phyloP scores from a whole-genome alignment of 2,797 vertebrate species.

The Parotocinclus haroldoi region DNA sequence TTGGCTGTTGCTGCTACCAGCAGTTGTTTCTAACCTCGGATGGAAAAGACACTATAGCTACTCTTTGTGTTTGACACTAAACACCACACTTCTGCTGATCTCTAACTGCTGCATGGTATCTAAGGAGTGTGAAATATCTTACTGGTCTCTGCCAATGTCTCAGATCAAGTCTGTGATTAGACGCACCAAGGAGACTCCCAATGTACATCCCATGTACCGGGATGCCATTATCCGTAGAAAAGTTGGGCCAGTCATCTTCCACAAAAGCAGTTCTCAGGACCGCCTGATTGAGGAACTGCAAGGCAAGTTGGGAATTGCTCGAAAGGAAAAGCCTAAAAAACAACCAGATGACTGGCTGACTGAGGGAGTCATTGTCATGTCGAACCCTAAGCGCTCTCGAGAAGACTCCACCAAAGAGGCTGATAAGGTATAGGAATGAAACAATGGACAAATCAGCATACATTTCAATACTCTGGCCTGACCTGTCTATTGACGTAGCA shows the following conservation, averaged over 20 bases:
- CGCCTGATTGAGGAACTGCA: constrained; percentile 87
- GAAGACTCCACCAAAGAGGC: constrained; percentile 72
- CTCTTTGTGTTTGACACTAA: constrained; percentile 5
- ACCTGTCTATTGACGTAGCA: constrained; percentile 4
- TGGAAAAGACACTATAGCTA: neutral
- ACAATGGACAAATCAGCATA: neutral
- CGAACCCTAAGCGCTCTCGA: constrained; percentile 76
- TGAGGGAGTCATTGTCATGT: constrained; percentile 85
- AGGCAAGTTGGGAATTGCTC: constrained; percentile 84
- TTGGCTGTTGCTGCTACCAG: no score
- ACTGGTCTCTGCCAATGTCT: constrained; percentile 37
- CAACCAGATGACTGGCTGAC: constrained; percentile 86
- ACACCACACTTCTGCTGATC: constrained; percentile 4
- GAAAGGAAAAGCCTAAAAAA: constrained; percentile 69
- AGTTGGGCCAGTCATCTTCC: constrained; percentile 84
- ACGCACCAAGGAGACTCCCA: constrained; percentile 88
- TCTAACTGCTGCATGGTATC: constrained; percentile 1
- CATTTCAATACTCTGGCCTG: constrained; percentile 4
- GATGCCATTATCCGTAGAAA: constrained; percentile 82
- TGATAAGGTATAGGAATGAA: constrained; percentile 83
- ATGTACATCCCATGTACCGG: constrained; percentile 91
- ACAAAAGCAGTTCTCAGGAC: constrained; percentile 89
- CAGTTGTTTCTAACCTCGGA: neutral
- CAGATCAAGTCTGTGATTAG: constrained; percentile 95
- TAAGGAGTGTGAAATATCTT: neutral